phyloP scores from a whole-genome alignment of 2,113 vertebrate genomes.

The Silurus asotus region DNA sequence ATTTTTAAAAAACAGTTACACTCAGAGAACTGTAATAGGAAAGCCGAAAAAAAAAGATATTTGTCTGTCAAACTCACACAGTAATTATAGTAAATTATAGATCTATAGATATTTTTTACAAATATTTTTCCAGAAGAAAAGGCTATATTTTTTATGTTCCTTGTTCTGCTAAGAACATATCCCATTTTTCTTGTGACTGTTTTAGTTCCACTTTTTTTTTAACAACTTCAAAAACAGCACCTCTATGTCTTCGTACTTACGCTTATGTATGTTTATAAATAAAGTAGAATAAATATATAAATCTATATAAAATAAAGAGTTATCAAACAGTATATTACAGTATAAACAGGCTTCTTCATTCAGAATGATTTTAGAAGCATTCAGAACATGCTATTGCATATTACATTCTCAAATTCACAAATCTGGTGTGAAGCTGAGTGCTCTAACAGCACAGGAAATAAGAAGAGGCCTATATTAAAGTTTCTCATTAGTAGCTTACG shows the following conservation, averaged over 20 bases:
- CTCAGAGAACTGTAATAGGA: not conserved
- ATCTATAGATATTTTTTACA: too few species aligned
- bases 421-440: not conserved
- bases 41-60: not conserved
- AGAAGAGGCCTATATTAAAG: not conserved
- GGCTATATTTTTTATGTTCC: not conserved
- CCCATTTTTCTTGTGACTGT: not conserved
- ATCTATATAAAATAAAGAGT: too few species aligned
- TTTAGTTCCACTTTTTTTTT: slow-evolving; percentile 15
- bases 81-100: not conserved
- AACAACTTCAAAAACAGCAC: slow-evolving; percentile 6
- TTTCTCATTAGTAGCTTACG: not conserved
- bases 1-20: not conserved
- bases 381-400: not conserved
- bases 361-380: too few species aligned
- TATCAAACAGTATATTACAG: not conserved
- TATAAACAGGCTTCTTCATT: not conserved
- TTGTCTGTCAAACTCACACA: not conserved
- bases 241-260: not conserved
- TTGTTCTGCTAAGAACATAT: not conserved
- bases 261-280: not conserved
- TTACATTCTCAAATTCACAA: not conserved
- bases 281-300: not conserved
- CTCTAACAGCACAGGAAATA: slow-evolving; percentile 30
- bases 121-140: not conserved